phyloP scores from a whole-genome alignment of 2,888 invertebrate species.

The Pyrochroa serraticornis region DNA sequence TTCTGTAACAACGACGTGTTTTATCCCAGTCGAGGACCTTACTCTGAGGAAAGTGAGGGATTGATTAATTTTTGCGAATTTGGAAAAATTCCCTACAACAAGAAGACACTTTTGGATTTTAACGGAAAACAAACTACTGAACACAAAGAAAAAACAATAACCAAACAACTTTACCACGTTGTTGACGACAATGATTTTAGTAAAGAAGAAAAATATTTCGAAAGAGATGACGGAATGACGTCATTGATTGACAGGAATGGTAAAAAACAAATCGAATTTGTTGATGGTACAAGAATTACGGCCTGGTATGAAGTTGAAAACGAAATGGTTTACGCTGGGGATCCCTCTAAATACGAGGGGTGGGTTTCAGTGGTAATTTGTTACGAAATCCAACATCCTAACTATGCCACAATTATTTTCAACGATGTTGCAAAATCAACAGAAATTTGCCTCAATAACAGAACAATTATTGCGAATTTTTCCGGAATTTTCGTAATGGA shows the following conservation, averaged over 20 bases:
- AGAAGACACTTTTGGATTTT: conserved; percentile 36
- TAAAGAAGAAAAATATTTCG: conserved; percentile 38
- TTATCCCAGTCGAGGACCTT: neutral
- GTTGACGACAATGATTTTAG: conserved; percentile 37
- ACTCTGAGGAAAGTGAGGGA: neutral
- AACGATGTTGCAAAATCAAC: conserved; percentile 6
- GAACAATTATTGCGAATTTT: neutral
- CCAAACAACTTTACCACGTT: conserved; percentile 36
- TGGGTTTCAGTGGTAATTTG: conserved; percentile 40
- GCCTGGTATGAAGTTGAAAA: conserved; percentile 27
- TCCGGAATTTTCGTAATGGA: conserved; percentile 17
- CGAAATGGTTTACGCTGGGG: conserved; percentile 28
- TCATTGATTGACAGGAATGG: conserved; percentile 37
- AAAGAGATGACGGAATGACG: conserved; percentile 43
- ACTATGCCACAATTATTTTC: conserved; percentile 39
- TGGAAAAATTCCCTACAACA: conserved; percentile 38
- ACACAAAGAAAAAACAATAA: conserved; percentile 31
- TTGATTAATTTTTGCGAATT: conserved; percentile 6
- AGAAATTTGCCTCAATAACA: conserved; percentile 10
- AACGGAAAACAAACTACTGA: conserved; percentile 37
- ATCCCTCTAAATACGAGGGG: conserved; percentile 28
- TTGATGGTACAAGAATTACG: conserved; percentile 42
- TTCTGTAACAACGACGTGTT: neutral
- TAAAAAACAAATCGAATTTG: conserved; percentile 32
- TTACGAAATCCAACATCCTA: conserved; percentile 41